A percentile compares a stretch with the other conserved stretches of the same genome.
phyloP scores from a whole-genome alignment of 2,888 invertebrate species.

The Capitulum mitella region DNA sequence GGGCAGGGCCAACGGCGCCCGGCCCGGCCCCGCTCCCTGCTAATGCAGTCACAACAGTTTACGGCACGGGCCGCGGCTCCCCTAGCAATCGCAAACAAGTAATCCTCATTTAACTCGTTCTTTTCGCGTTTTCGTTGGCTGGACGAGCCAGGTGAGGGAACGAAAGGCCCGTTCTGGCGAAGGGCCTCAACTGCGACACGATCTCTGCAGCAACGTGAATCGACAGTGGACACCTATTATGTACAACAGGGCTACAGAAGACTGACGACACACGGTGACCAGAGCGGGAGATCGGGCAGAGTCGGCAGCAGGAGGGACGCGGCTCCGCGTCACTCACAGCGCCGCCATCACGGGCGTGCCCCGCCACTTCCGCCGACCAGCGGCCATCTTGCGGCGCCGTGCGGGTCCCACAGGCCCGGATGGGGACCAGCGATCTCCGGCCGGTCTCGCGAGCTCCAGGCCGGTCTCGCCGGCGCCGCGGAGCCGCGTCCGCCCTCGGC shows the following conservation, averaged over 20 bases:
- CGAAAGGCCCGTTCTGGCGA: no score
- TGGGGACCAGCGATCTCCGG: no score
- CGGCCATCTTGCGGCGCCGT: neutral
- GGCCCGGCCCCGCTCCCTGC: no score
- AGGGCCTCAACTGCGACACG: no score
- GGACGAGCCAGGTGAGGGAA: no score
- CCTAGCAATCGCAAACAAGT: no score
- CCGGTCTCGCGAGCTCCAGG: neutral
- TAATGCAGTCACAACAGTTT: no score
- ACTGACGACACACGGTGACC: neutral
- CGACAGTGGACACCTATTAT: neutral
- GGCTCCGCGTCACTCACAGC: neutral
- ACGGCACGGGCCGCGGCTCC: no score
- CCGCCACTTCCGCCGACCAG: neutral
- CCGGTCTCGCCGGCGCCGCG: neutral
- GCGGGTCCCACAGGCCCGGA: neutral
- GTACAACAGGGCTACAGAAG: neutral
- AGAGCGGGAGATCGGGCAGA: neutral
- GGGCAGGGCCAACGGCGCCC: neutral
- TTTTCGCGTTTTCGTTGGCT: no score
- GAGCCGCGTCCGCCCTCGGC: neutral
- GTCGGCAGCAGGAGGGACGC: neutral
- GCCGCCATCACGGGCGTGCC: neutral
- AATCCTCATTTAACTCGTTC: no score
- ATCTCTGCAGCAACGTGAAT: no score